Conservation (phyloP, 2,113 vertebrate species). For the Thalassoma bifasciatum region DNA sequence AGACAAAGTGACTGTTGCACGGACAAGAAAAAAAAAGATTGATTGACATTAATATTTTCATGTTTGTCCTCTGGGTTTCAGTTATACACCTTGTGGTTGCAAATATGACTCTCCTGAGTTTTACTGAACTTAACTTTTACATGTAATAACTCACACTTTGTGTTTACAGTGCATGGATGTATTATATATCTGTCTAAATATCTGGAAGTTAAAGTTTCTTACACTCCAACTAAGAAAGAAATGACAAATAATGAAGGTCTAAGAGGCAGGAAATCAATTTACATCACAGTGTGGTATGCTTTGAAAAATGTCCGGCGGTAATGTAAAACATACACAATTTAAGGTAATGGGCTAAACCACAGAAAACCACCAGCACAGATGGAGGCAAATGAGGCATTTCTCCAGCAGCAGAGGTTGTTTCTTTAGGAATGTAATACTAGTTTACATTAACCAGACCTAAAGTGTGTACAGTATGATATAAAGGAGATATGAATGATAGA, state of each 20-base stretch:
- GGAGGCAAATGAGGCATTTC: conserved; percentile 26
- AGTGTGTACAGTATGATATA: conserved; percentile 1
- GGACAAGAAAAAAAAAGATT: too few relatives aligned
- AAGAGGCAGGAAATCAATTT: conserved; percentile 20
- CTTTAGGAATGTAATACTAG: conserved; percentile 38
- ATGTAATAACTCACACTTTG: background rate
- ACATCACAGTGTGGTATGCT: conserved; percentile 10
- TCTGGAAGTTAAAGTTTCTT: conserved; percentile 3
- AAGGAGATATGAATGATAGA: conserved; percentile 7
- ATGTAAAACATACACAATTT: conserved; percentile 23
- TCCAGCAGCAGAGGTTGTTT: conserved; percentile 32
- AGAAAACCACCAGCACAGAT: conserved; percentile 18
- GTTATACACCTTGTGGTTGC: conserved; percentile 3
- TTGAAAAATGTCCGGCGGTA: conserved; percentile 15
- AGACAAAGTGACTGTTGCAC: too few relatives aligned
- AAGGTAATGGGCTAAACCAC: conserved; percentile 19
- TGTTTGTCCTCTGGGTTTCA: conserved; percentile 12
- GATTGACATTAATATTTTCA: background rate
- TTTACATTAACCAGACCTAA: conserved; percentile 24
- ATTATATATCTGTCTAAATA: conserved; percentile 17
- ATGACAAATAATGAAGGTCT: conserved; percentile 9
- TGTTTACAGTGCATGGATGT: background rate
- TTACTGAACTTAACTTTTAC: too few relatives aligned
- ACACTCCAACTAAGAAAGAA: background rate
- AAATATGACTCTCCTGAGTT: too few relatives aligned